These are phyloP conservation scores for Parnassius mnemosyne DNA, from an alignment of 2,888 invertebrate genomes.

Conservation along the genomic window DNA sequence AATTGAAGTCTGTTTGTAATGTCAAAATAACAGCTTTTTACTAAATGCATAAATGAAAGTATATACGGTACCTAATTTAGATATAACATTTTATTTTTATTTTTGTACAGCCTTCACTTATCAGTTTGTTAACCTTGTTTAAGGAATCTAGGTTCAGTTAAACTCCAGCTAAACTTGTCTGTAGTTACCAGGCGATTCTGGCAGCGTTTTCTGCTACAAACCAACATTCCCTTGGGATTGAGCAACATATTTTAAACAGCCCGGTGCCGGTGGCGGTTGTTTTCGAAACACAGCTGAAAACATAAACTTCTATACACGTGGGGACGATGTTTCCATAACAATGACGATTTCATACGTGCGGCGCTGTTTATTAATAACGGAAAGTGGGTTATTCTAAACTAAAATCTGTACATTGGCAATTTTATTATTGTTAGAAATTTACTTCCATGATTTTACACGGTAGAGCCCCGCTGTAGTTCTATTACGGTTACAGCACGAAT, in stretches of 20 bases:
- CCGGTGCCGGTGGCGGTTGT: neutral
- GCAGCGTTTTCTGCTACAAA: neutral
- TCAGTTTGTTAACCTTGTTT: too few species aligned
- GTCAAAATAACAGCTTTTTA: too few species aligned
- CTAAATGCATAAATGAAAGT: too few species aligned
- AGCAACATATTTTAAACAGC: neutral
- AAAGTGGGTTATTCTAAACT: constrained; percentile 15
- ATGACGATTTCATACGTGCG: constrained; percentile 7
- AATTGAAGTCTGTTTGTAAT: too few species aligned
- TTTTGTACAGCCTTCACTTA: too few species aligned
- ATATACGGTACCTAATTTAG: too few species aligned
- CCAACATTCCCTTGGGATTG: neutral
- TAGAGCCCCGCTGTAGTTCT: too few species aligned
- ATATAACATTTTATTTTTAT: too few species aligned
- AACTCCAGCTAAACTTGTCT: too few species aligned
- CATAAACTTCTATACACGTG: constrained; percentile 21
- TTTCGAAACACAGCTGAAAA: constrained; percentile 2
- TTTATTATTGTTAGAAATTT: neutral
- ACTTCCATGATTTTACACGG: too few species aligned
- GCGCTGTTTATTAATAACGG: constrained; percentile 13
- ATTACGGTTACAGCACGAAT: too few species aligned
- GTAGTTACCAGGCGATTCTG: neutral
- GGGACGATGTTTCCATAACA: constrained; percentile 22
- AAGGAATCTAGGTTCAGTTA: too few species aligned
- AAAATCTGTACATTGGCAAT: neutral